Evolutionary conservation across 2,888 invertebrate species (phyloP), one percentile per base, ranked within the genome.

Genomic region (Macaria liturata): DNA sequence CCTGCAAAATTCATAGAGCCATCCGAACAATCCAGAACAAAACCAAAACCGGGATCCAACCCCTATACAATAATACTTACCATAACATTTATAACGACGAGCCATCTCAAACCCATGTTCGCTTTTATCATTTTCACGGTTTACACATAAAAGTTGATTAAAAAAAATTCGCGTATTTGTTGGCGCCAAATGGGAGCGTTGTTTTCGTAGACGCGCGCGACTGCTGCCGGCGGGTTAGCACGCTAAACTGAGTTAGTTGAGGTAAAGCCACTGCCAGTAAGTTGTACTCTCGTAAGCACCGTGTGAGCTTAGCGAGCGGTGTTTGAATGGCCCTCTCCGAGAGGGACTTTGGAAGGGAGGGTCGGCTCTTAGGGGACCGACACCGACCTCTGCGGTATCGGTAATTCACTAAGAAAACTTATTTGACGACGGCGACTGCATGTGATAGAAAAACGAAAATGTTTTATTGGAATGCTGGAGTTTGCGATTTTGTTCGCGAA

Each of bases 381-480:
- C 87, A 88, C 87, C 88, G 81, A 87, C 84, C 88, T 87, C 84
- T 51, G 51, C 51, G 51, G 51, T 51, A 45, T 51, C 81, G 83
- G 88, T 90, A 88, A 88, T 90, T 89, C 88, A 86, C 87, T 85
- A 91, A 91, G 89, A 91, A 91, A 91, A 88, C 84, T 90, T 89
- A 89, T 90, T 88, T 88, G 84, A 83, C 79, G 83, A 86, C 81
- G 81, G 83, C 83, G 77, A 80, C 76, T 63, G 69, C 69, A 68
- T 66, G 76, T 75, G 76, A 84, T 83, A 79, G 83, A 86, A 83
- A 82, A 85, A 79, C 77, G 76, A 77, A 81, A 82, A 75, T 78
- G 76, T 78, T 80, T 72, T 75, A 68, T 55, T 71, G 66, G 44
- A 47, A 54, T 54, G 62, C 61, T 57, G 65, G 49, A 53, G 46